Evolutionary conservation across 2,888 invertebrate genomes (phyloP), one percentile per base, ranked within the genome.

Genomic region (Sipha maydis): DNA sequence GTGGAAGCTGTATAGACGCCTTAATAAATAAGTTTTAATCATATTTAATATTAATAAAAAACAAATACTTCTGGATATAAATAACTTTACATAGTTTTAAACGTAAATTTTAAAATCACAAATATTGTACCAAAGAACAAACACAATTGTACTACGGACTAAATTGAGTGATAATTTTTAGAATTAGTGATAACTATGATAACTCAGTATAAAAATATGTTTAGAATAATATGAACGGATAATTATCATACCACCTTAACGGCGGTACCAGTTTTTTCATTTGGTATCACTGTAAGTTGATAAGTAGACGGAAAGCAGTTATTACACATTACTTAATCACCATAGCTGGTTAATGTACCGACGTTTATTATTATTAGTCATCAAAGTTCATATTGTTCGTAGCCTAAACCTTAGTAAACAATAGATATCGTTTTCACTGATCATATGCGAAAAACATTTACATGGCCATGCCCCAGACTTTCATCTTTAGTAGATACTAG

Each of bases 1-100:
- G 67, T 82, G 73, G n/a, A 80, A 38, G 11, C 82, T 75, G 67
- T 73, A 82, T 19, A 88, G 31, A 17, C 67, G 80, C 76, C 75
- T 73, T 14, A 88, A 19, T 31, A 75, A 88, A 88, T 14, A 82
- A 31, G 71, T 56, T 31, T 73, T 82, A 67, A 67, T 88, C 88
- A 88, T 88, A 76, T 76, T 88, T 31, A 75, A 31, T 34, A 28
- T 75, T 69, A 69, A 69, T 61, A 7, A 1, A n/a, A 48, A 14
- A 61, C 61, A 61, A 61, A 61, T 61, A 61, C 21, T 61, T 21
- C 61, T 61, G 21, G 8, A 61, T 61, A 21, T 61, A 61, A 61
- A 61, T 61, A 54, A 19, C 0, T 71, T 83, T n/a, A 67, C 41
- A 80, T 38, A 38, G 19, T 80, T 80, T 48, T 31, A 56, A 56